Base-by-base conservation (phyloP, 2,113 vertebrate species). In the Daboia siamensis region DNA sequence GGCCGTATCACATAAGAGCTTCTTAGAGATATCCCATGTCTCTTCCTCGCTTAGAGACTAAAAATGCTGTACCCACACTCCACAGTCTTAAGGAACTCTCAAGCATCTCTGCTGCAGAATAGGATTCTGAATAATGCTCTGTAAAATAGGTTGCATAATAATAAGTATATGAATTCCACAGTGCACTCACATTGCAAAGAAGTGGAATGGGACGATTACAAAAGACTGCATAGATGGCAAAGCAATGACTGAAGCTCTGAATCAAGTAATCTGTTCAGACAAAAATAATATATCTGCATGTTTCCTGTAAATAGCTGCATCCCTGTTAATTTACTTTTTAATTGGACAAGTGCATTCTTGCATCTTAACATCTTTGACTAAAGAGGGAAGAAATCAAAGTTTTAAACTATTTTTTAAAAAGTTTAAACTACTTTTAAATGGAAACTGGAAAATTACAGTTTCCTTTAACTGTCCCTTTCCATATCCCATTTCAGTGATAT, bases 161-260 rank as follows among this genome's bases (percentile, higher is more conserved):
- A 91, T 94, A 91, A 94, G 90, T 54, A 88, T 92, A 69, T 95
- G 94, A 95, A 95, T 94, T 93, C 94, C 93, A 61, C 93, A 91
- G 94, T 94, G 94, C 88, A 59, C 93, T 95, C 4, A 0, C 3
- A 20, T 61, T 94, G 94, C 33, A 10, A 95, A 90, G 93, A 94
- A 96, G 94, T 92, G 88, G 91, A 96, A 94, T 95, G 86, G 93
- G 94, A 90, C 94, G 93, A 92, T 92, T 95, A 95, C 96, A 94
- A 94, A 94, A 96, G 93, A 86, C 11, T 93, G 61, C 90, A 92
- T 93, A 95, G 92, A 93, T 93, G 96, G 95, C 96, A 96, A 96
- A 96, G 95, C 94, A 3, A 0, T 94, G 95, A 96, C 95, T 93
- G 91, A 44, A 44, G 0, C 59, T 94, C 0, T 0, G 92, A 94